phyloP scores from a whole-genome alignment of 2,888 invertebrate species.

The Andrena minutula region DNA sequence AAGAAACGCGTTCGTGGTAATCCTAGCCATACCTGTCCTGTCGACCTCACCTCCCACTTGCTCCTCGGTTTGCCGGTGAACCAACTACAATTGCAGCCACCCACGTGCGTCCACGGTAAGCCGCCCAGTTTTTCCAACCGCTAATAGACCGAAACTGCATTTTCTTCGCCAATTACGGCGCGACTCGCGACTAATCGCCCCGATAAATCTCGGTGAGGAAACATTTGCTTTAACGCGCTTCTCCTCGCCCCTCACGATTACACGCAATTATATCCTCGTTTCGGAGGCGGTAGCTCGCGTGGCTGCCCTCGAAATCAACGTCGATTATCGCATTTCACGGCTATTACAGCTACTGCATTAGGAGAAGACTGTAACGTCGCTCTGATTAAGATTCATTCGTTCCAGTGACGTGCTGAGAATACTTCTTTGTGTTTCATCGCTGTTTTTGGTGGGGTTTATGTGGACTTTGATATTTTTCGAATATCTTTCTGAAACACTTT shows the following conservation, averaged over 20 bases:
- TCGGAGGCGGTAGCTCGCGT: not conserved
- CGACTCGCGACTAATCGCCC: constrained; percentile 34
- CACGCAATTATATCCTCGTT: constrained; percentile 9
- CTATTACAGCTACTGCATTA: constrained; percentile 20
- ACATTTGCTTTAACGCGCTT: constrained; percentile 23
- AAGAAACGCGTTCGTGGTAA: not conserved
- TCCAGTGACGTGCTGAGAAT: not conserved
- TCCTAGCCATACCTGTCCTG: constrained; percentile 5
- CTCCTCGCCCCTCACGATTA: constrained; percentile 14
- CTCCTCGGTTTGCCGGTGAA: not conserved
- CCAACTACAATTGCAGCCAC: constrained; percentile 39
- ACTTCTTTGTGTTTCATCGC: constrained; percentile 1
- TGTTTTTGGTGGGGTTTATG: too few species aligned
- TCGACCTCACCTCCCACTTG: constrained; percentile 34
- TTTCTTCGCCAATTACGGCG: constrained; percentile 53
- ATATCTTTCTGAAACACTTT: too few species aligned
- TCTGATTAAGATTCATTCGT: constrained; percentile 11
- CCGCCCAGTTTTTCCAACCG: constrained; percentile 41
- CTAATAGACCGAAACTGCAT: constrained; percentile 30
- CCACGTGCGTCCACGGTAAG: constrained; percentile 42
- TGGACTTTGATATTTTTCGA: too few species aligned
- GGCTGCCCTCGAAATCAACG: constrained; percentile 28
- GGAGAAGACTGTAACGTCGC: not conserved
- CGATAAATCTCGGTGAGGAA: constrained; percentile 45
- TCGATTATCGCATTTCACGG: constrained; percentile 29